A percentile compares a stretch with the other conserved stretches of the same genome.
These are phyloP conservation scores for Theodoxus fluviatilis DNA, from an alignment of 2,888 invertebrate species.

Conservation along the genomic window DNA sequence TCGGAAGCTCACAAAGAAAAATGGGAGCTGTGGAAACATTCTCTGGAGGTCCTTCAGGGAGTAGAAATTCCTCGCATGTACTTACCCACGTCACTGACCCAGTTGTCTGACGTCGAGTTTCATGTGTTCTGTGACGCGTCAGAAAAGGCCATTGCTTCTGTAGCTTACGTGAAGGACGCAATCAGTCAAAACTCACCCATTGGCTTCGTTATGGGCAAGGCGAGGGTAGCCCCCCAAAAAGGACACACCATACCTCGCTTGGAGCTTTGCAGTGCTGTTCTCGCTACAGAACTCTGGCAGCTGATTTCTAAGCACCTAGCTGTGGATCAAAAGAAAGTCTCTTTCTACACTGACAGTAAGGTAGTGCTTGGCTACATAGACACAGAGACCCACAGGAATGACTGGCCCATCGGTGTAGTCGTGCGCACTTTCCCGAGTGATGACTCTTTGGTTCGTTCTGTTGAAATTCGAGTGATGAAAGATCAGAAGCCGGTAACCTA, in stretches of 20 bases:
- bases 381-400: slow-evolving; percentile 23
- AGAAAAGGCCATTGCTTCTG: slow-evolving; percentile 30
- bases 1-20: background rate
- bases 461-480: background rate
- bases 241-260: slow-evolving; percentile 31
- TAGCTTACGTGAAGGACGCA: slow-evolving; percentile 14
- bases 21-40: slow-evolving; percentile 25
- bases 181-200: background rate
- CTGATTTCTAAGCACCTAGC: slow-evolving; percentile 11
- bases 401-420: background rate
- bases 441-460: slow-evolving; percentile 7
- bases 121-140: slow-evolving; percentile 33
- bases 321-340: background rate
- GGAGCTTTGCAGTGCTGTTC: slow-evolving; percentile 30
- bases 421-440: background rate
- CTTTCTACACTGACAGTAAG: slow-evolving; percentile 31
- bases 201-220: slow-evolving; percentile 28
- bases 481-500: background rate
- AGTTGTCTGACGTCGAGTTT: background rate
- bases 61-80: slow-evolving; percentile 25
- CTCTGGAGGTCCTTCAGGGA: slow-evolving; percentile 2
- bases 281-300: slow-evolving; percentile 15
- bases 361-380: slow-evolving; percentile 31
- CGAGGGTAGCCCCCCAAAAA: no score
- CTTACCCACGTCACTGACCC: background rate